Evolutionary conservation across 1,140 invertebrate genomes (phyloP), one percentile per base, ranked within the genome.

Genomic region (Eupeodes corollae): DNA sequence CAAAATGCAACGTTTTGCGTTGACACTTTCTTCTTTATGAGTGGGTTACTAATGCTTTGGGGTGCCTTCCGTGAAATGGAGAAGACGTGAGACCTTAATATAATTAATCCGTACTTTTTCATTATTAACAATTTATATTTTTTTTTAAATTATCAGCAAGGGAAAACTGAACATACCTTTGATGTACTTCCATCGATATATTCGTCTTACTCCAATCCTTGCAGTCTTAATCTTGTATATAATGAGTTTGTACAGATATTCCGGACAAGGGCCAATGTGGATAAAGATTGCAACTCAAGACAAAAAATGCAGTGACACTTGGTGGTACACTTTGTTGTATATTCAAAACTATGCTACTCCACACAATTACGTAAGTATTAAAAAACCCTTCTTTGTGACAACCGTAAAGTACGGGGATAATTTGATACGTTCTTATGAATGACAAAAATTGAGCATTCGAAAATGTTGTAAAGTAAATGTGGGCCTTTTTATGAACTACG

Each of bases 241-340:
- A 49, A 69, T 73, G 13, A 73, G 75, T 2, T 53, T 77, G 3
- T 68, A 75, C n/a, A 68, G 71, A 43, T 76, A 76, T 47, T 52
- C 79, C 8, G 71, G 73, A 3, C 70, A 72, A 33, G 80, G 81
- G 3, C 80, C 81, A 8, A 61, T 71, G 42, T 81, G 78, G 79
- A 63, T 65, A 39, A 57, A 55, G n/a, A 54, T 72, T 26, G 65
- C 62, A 8, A 51, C 74, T 15, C 81, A 85, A 62, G 75, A 78
- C 46, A 70, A 80, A 35, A 68, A 79, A 49, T 90, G 87, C 57
- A 59, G 71, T 50, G 67, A 74, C 6, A 82, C 81, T 15, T 90
- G 88, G 88, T 92, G 88, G 88, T 73, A 79, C 0, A 89, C 90
- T 59, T 65, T 91, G 13, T 69, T 91, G 1, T 89, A 88, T 59